Conservation (phyloP, 2,797 vertebrate genomes). For the Sus cebifrons region DNA sequence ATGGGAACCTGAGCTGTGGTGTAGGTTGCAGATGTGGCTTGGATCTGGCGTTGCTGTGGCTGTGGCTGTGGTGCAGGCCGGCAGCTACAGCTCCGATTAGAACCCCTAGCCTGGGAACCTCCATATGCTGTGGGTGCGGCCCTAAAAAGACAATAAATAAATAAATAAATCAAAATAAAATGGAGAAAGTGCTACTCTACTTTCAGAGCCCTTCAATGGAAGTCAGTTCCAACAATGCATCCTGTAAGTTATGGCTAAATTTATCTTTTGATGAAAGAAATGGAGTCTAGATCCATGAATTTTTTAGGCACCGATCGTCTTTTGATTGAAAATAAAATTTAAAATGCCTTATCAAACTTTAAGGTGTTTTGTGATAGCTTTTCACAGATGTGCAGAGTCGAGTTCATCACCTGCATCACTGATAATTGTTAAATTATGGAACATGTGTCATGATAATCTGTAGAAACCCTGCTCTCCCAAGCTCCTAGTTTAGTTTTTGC, state of each 20-base stretch:
- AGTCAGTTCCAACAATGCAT: conserved; percentile 7
- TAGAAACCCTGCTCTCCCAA: neutral
- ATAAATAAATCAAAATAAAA: neutral
- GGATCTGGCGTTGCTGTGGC: no score
- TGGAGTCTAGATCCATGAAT: conserved; percentile 61
- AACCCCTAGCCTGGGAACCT: no score
- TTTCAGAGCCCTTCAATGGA: conserved; percentile 15
- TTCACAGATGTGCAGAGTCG: neutral
- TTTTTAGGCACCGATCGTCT: conserved; percentile 58
- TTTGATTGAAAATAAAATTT: conserved; percentile 70
- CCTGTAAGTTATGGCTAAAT: conserved; percentile 31
- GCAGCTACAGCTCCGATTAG: no score
- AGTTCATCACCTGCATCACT: neutral
- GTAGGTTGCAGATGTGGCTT: no score
- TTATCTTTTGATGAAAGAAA: conserved; percentile 56
- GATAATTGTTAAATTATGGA: neutral
- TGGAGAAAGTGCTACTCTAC: neutral
- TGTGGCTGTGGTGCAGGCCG: no score
- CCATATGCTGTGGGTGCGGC: no score
- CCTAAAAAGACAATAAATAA: no score
- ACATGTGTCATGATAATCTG: neutral
- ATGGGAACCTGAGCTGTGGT: no score
- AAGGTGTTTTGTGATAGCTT: neutral
- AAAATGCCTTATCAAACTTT: conserved; percentile 51
- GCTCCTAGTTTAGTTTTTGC: neutral